Base-by-base conservation (phyloP, 2,797 vertebrate genomes). In the Spea hammondii region DNA sequence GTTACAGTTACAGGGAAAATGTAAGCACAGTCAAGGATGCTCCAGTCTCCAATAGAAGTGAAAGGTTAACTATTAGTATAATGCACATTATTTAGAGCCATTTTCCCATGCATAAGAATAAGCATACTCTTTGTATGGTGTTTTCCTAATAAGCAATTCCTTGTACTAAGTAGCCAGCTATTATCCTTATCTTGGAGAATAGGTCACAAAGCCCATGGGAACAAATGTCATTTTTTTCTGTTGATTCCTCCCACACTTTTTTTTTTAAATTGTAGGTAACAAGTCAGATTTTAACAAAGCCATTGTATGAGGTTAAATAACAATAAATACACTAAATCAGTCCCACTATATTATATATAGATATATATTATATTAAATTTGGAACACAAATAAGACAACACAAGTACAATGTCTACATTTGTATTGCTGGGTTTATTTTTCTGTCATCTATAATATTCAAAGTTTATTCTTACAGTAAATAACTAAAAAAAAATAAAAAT, bases 41-140 rank as follows among this genome's bases (percentile, higher is more conserved):
- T 67, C 49, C 59, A 65, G 70, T 8, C 50, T 51, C 8, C 32
- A 47, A 48, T 12, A 51, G 54, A 77, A 69, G 74, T 54, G 44
- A 69, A 64, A 86, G 84, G 83, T 87, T 80, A 53, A 79, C 88
- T 82, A 84, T 86, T 79, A 89, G 86, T 83, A 77, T 83, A 86
- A 86, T 82, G 82, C 78, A 60, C 70, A 76, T 74, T 86, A 84
- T 83, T 81, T 83, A 74, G 68, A 84, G 80, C 69, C 47, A 65
- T 83, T 84, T 85, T 73, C 70, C 73, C 74, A 51, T 78, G 83
- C 78, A 83, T 87, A 85, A 17, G 70, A 80, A 80, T 84, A 81
- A 86, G 84, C 11, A 71, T 80, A 49, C 86, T 83, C 83, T 84
- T 81, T 88, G 80, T 82, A 86, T 82, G 85, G 79, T 80, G 84